Percentiles rank a stretch among this genome's conserved stretches.
phyloP scores from a whole-genome alignment of 1,140 invertebrate genomes.

The Drosophila melanica region DNA sequence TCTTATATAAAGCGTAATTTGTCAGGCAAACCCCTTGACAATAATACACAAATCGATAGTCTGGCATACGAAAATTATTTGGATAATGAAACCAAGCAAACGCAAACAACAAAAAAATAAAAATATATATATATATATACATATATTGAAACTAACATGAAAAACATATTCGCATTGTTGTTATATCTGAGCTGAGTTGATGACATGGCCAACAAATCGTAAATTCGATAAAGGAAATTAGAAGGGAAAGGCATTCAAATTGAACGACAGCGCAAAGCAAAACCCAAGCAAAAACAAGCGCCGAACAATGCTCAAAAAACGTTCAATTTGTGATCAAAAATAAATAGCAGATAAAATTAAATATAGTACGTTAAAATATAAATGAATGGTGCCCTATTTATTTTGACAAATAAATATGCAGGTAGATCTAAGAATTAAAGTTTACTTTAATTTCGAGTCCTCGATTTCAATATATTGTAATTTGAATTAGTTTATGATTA shows the following conservation, averaged over 20 bases:
- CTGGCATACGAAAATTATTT: slow-evolving; percentile 67
- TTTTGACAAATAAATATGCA: no score
- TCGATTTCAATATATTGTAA: no score
- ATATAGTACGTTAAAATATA: not conserved
- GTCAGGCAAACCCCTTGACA: slow-evolving; percentile 44
- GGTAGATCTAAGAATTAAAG: no score
- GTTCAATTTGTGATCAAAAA: not conserved
- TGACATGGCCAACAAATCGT: slow-evolving; percentile 79
- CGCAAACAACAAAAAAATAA: not conserved
- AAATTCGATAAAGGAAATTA: slow-evolving; percentile 83
- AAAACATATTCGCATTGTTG: slow-evolving; percentile 54
- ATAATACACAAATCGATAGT: slow-evolving; percentile 68
- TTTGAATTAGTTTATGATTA: no score
- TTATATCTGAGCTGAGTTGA: slow-evolving; percentile 50
- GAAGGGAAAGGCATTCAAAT: slow-evolving; percentile 67
- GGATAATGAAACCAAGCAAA: slow-evolving; percentile 13
- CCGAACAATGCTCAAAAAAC: slow-evolving; percentile 2
- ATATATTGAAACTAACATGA: slow-evolving; percentile 33
- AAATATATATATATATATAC: no score
- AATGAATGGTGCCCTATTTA: no score
- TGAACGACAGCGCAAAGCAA: slow-evolving; percentile 17
- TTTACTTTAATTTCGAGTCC: not conserved
- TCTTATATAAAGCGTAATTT: slow-evolving; percentile 43
- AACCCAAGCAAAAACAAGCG: slow-evolving; percentile 16
- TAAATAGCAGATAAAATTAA: not conserved